A percentile compares a stretch with the other conserved stretches of the same genome.
phyloP scores from a whole-genome alignment of 2,113 vertebrate genomes.

The Sclerurus mexicanus region DNA sequence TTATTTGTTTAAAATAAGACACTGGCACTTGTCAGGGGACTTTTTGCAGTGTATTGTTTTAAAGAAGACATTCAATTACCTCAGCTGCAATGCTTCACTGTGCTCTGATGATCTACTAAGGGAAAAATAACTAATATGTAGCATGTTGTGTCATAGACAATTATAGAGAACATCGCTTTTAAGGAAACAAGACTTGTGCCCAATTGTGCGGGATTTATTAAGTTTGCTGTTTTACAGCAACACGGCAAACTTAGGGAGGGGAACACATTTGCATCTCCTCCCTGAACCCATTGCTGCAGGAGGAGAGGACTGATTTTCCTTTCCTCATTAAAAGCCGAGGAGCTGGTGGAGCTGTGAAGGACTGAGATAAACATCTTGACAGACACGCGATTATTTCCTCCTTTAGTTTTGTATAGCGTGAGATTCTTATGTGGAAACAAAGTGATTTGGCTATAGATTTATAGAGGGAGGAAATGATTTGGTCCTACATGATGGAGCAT shows the following conservation, averaged over 20 bases:
- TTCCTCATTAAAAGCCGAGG: constrained; percentile 19
- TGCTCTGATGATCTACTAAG: constrained; percentile 64
- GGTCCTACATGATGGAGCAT: constrained; percentile 65
- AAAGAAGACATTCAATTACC: constrained; percentile 65
- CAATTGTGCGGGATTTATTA: constrained; percentile 53
- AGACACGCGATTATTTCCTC: constrained; percentile 49
- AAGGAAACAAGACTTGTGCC: constrained; percentile 65
- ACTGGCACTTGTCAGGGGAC: constrained; percentile 31
- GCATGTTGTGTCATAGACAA: constrained; percentile 61
- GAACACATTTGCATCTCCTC: not conserved
- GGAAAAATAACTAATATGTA: constrained; percentile 53
- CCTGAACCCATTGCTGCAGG: not conserved
- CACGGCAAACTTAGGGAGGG: constrained; percentile 34
- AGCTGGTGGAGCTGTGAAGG: not conserved
- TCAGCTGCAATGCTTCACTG: constrained; percentile 18
- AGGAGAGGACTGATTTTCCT: not conserved
- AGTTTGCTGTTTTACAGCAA: constrained; percentile 50
- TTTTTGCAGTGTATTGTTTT: constrained; percentile 45
- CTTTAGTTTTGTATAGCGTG: constrained; percentile 47
- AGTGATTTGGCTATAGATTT: constrained; percentile 65
- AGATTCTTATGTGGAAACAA: constrained; percentile 52
- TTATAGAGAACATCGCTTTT: constrained; percentile 66
- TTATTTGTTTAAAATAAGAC: constrained; percentile 6
- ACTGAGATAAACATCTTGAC: constrained; percentile 46
- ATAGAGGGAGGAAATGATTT: constrained; percentile 49